Base-by-base conservation (phyloP, 2,888 invertebrate species). In the Pediacus dermestoides region DNA sequence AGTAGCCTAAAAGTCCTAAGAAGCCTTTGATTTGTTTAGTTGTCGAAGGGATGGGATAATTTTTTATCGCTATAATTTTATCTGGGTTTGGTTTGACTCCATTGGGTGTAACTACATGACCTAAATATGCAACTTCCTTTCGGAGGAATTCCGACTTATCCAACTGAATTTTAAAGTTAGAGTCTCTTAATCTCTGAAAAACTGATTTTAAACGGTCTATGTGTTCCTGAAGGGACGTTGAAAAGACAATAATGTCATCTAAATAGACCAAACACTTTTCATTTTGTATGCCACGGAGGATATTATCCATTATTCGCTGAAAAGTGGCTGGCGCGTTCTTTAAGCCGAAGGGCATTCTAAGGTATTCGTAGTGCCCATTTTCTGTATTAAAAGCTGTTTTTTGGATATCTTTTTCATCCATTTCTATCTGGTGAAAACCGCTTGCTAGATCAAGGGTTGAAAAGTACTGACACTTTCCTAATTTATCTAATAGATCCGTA, bases 281-380 rank as follows among this genome's bases (percentile, higher is more conserved):
- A n/a, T n/a, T n/a, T n/a, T n/a, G n/a, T n/a, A n/a, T n/a, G n/a
- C n/a, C n/a, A n/a, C 34, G n/a, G 4, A 58, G 30, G 1, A 55
- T 38, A 30, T 35, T 28, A 25, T 52, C 44, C 54, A 53, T 57
- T 1, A 46, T 16, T 4, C 52, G 16, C 34, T 52, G 52, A 36
- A 57, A 53, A 0, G 51, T 58, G 2, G 38, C 25, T 1, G 53
- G 55, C 1, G 54, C 49, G 22, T 46, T 50, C 35, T 51, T 50
- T 21, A 53, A 21, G 14, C 56, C 57, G 22, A 58, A 56, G 0
- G 53, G 53, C 53, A 57, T 56, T 7, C 54, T 18, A 2, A 25
- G 4, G 18, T 30, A 43, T 32, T 46, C 35, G 9, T 40, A 46
- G 16, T 46, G 43, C 12, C 46, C 43, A 9, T 40, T 37, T 12